Evolutionary conservation across 2,888 invertebrate genomes (phyloP).

Genomic region (Thecophora atra): DNA sequence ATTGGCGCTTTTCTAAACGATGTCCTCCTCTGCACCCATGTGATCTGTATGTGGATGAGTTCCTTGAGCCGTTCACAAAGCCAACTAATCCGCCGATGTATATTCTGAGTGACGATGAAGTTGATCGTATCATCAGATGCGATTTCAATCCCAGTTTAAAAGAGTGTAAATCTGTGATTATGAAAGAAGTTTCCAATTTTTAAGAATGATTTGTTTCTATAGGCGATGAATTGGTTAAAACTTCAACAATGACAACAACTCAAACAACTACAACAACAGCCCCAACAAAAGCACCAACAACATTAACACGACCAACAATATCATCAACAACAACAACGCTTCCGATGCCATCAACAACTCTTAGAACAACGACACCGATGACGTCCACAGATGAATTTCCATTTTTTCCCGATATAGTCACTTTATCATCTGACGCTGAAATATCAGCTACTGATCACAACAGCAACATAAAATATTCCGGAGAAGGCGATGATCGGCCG

Average conservation of each 20-base stretch:
- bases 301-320: not conserved
- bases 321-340: conserved; percentile 16
- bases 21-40: conserved; percentile 41
- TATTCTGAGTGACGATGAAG: conserved; percentile 46
- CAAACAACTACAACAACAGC: not conserved
- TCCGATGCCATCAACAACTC: not conserved
- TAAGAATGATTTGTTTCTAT: too few relatives aligned
- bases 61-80: conserved; percentile 49
- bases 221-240: not conserved
- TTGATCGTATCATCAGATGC: conserved; percentile 53
- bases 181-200: not conserved
- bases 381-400: conserved; percentile 36
- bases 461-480: not conserved
- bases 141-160: conserved; percentile 50
- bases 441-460: not conserved
- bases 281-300: not conserved
- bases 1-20: conserved; percentile 48
- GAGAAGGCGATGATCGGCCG: not conserved
- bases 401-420: conserved; percentile 33
- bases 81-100: conserved; percentile 40
- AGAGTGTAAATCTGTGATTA: conserved; percentile 48
- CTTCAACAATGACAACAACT: too few relatives aligned
- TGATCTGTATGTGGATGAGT: conserved; percentile 49
- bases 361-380: not conserved
- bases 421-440: not conserved